Conservation (phyloP, 2,797 vertebrate genomes). For the Oreochromis mossambicus region DNA sequence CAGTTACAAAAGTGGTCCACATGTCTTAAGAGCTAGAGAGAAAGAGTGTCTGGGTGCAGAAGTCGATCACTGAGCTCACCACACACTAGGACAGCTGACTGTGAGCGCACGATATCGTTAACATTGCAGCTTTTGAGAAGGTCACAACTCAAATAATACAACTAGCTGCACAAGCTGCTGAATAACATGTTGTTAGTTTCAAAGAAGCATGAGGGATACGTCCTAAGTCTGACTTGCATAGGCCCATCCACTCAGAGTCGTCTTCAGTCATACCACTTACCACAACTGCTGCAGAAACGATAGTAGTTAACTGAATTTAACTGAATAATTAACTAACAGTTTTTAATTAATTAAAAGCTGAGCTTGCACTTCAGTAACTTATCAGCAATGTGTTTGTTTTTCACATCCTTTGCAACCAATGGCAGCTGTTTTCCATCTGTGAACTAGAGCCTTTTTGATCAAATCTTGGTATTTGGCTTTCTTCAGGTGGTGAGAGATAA, state of each 20-base stretch:
- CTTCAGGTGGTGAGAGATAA: neutral
- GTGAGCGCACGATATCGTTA: neutral
- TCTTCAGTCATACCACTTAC: neutral
- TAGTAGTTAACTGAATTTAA: neutral
- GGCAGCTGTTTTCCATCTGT: neutral
- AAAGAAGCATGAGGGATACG: neutral
- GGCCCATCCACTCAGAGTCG: neutral
- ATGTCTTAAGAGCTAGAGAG: neutral
- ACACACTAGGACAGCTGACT: neutral
- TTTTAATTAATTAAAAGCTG: neutral
- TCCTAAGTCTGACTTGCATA: neutral
- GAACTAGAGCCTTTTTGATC: neutral
- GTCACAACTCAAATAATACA: neutral
- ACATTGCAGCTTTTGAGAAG: fast-evolving
- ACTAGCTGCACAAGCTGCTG: neutral
- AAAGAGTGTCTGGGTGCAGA: neutral
- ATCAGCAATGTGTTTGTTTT: neutral
- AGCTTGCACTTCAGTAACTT: neutral
- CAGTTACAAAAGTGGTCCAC: neutral
- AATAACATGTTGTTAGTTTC: neutral
- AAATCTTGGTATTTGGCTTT: neutral
- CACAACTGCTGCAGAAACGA: neutral
- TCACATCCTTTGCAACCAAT: neutral
- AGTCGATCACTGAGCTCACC: neutral
- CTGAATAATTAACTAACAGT: neutral